Base-by-base conservation (phyloP, 2,113 vertebrate genomes). In the Formicarius rufipectus region DNA sequence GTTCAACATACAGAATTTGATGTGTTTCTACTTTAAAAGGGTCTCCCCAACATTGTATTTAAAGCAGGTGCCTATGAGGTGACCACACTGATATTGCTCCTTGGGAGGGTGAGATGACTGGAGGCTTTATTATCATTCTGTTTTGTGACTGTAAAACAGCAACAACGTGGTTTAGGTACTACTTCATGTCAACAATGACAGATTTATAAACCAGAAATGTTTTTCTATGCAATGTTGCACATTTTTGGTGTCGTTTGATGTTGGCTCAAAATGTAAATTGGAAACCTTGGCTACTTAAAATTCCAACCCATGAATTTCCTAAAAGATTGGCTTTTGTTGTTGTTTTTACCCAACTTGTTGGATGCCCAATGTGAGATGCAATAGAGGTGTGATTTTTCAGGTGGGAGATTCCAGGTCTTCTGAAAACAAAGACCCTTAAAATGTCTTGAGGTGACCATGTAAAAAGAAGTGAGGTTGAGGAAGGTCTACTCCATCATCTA, bases 1-100 rank as follows among this genome's bases (percentile, higher is more conserved):
- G 5, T 59, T 55, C n/a, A 58, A 21, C 37, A 18, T 37, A 59
- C 16, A n/a, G 71, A 79, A 69, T 15, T 71, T 6, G 6, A 30
- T 53, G 1, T 7, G 40, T 44, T 79, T 62, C 22, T 58, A 72
- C 5, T 69, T 75, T 9, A 85, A 53, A 76, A 53, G 5, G 24
- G 18, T 56, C 12, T 86, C 4, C 5, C 4, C 35, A 0, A 5
- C 49, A 55, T 9, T 5, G 0, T 7, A 19, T 53, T 66, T 49
- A 2, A 58, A 86, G 23, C 28, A 67, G 52, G 19, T 59, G 47
- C 14, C 33, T 55, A 1, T 16, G 59, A 49, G 52, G n/a, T 27
- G 18, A 12, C 25, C 47, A 67, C 13, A 7, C 10, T 40, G 31
- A 22, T 81, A 13, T 2, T 81, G 74, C 16, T 77, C 19, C 39